Percentiles rank a stretch among this genome's conserved stretches.
Conservation (phyloP, 2,888 invertebrate genomes). For the Nomada hirtipes region DNA sequence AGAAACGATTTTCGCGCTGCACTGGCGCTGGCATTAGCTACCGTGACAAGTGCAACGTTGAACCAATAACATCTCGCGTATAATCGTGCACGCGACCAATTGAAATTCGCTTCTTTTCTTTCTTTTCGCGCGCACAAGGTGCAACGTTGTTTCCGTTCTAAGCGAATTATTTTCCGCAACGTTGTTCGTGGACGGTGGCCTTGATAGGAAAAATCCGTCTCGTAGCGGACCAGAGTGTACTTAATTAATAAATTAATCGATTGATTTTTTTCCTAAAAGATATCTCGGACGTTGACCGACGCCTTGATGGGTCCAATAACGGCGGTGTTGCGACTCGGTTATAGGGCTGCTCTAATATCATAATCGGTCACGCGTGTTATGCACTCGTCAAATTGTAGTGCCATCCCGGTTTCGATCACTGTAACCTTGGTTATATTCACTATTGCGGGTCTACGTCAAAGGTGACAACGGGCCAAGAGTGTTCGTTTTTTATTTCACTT, state of each 20-base stretch:
- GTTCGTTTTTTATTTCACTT: slow-evolving; percentile 46
- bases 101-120: slow-evolving; percentile 25
- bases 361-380: slow-evolving; percentile 69
- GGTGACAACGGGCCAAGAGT: slow-evolving; percentile 61
- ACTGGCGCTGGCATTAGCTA: slow-evolving; percentile 24
- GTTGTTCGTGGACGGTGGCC: slow-evolving; percentile 67
- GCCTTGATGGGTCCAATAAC: slow-evolving; percentile 69
- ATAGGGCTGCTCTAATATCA: slow-evolving; percentile 56
- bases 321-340: slow-evolving; percentile 55
- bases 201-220: slow-evolving; percentile 67
- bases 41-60: slow-evolving; percentile 6
- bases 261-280: slow-evolving; percentile 26
- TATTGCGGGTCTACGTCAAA: slow-evolving; percentile 61
- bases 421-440: slow-evolving; percentile 71
- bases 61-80: slow-evolving; percentile 36
- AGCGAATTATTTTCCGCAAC: slow-evolving; percentile 47
- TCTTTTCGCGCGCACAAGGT: slow-evolving; percentile 9
- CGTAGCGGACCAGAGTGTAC: slow-evolving; percentile 64
- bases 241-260: slow-evolving; percentile 66
- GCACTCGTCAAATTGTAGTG: slow-evolving; percentile 55
- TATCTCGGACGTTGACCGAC: slow-evolving; percentile 53
- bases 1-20: slow-evolving; percentile 57
- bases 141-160: slow-evolving; percentile 57
- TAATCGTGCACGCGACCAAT: slow-evolving; percentile 41
- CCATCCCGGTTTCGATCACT: slow-evolving; percentile 63